Evolutionary conservation across 2,888 invertebrate genomes (phyloP), one percentile per base, ranked within the genome.

Genomic region (Cordilura impudica): DNA sequence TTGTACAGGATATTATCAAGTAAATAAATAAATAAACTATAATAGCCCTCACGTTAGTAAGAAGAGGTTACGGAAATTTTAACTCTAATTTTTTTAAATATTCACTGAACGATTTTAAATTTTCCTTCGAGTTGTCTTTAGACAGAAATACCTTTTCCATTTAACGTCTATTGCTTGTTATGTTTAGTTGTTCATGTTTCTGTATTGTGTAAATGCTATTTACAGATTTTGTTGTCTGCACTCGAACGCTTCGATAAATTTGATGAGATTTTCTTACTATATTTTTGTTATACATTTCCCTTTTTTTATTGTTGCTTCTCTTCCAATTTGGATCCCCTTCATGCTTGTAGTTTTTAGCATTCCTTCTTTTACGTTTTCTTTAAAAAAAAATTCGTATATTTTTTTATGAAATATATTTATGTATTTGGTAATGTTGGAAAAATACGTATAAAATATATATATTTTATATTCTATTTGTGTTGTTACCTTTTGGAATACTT

Each of bases 171-270:
- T n/a, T n/a, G 7, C 54, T 18, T 39, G 7, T 26, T n/a, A 63
- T 31, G n/a, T n/a, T n/a, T n/a, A 29, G 65, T 39, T 8, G 39
- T 23, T 53, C 21, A 10, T 19, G 10, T 49, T 4, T 4, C 12
- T n/a, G 8, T 23, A 53, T 69, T 66, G 43, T 65, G 66, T 49
- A 67, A 73, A 74, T 81, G 66, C 78, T 67, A 72, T 75, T 81
- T 75, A 72, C 69, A 65, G 67, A 71, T 76, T 76, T 71, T 77
- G 77, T 67, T 79, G 74, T 81, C 81, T 81, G 74, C 79, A 74
- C 74, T 77, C 65, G 71, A 79, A 77, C 74, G 79, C 81, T 79
- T 79, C 71, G 71, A 77, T 81, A 75, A 75, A 79, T 77, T 77
- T 81, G 79, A 81, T 81, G 81, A 79, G 81, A 81, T 79, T 81